These are phyloP conservation scores for Limnephilus auricula DNA, from an alignment of 2,888 invertebrate genomes.

Conservation along the genomic window DNA sequence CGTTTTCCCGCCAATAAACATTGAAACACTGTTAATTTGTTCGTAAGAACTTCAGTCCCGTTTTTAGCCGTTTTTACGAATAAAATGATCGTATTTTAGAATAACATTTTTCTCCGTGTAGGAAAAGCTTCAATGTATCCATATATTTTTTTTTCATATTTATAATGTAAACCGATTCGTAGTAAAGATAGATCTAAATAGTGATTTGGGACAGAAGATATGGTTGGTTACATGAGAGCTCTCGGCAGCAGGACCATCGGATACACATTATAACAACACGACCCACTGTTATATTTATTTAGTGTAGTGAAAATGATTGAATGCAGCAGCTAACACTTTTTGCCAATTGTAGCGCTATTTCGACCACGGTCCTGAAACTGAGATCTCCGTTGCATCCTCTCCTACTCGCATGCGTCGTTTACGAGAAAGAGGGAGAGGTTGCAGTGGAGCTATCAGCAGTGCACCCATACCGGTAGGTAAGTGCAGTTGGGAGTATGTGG, in stretches of 20 bases:
- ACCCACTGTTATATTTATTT: not conserved
- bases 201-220: not conserved
- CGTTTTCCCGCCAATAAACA: too few relatives aligned
- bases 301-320: not conserved
- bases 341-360: not conserved
- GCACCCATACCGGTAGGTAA: not conserved
- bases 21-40: too few relatives aligned
- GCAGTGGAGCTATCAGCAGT: not conserved
- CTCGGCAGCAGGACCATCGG: not conserved
- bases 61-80: too few relatives aligned
- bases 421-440: not conserved
- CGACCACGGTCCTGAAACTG: not conserved
- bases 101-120: too few relatives aligned
- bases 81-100: too few relatives aligned
- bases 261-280: not conserved
- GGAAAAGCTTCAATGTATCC: too few relatives aligned
- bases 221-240: not conserved
- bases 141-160: too few relatives aligned
- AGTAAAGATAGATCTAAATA: too few relatives aligned
- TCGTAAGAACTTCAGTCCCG: too few relatives aligned
- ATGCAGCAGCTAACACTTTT: not conserved
- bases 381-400: not conserved
- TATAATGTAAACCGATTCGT: too few relatives aligned
- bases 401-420: not conserved
- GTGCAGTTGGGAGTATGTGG: not conserved